phyloP scores from a whole-genome alignment of 2,797 vertebrate genomes.

The Coendou prehensilis region DNA sequence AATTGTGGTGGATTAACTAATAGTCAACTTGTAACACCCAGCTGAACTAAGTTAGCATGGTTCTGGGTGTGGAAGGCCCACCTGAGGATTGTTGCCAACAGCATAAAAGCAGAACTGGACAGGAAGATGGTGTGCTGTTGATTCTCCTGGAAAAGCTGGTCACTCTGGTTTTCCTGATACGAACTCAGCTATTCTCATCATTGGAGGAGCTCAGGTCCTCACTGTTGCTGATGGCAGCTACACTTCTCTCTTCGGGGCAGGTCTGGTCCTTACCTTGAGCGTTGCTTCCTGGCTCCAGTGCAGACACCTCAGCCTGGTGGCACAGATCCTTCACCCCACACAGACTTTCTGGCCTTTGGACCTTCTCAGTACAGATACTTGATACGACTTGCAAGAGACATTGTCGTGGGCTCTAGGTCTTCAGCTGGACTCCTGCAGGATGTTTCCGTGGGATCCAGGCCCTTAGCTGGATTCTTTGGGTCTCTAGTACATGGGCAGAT shows the following conservation, averaged over 20 bases:
- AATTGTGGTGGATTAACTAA: not conserved
- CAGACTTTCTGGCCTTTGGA: not conserved
- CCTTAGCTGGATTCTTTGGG: not conserved
- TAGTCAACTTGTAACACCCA: not conserved
- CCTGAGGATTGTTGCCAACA: not conserved
- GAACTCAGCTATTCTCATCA: not conserved
- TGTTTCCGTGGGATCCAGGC: not conserved
- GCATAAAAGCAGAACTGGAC: not conserved
- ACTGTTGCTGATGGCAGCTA: not conserved
- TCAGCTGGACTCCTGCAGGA: not conserved
- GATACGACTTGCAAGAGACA: not conserved
- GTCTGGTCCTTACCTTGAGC: not conserved
- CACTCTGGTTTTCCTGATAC: not conserved
- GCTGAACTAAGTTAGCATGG: not conserved
- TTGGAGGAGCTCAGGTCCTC: not conserved
- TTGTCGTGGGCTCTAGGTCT: not conserved
- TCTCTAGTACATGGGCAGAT: not conserved
- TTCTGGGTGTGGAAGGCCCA: not conserved
- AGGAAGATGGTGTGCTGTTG: not conserved
- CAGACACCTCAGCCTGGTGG: not conserved
- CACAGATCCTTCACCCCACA: too few species aligned
- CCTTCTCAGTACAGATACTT: not conserved
- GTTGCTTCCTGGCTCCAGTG: not conserved
- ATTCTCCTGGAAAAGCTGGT: not conserved
- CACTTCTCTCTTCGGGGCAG: not conserved